Conservation (phyloP, 2,113 vertebrate species). For the Tychaedon coryphoeus region DNA sequence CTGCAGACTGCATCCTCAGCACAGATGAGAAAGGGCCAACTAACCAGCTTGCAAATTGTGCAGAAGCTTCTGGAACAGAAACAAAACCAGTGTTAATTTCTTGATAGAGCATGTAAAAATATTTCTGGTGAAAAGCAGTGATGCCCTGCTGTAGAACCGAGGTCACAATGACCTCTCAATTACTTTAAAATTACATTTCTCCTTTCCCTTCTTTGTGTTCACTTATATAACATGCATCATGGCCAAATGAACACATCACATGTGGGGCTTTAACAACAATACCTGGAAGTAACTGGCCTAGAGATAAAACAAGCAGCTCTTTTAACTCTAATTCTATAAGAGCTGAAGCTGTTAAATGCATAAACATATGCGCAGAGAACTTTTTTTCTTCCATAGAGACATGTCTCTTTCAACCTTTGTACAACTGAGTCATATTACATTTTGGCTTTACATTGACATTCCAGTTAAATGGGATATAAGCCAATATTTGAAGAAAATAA, state of each 20-base stretch:
- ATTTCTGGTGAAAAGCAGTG: not conserved
- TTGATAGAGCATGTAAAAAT: not conserved
- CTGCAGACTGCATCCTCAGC: constrained; percentile 61
- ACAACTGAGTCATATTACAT: not conserved
- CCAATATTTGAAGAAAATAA: not conserved
- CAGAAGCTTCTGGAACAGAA: constrained; percentile 41
- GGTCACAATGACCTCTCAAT: not conserved
- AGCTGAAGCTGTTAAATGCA: not conserved
- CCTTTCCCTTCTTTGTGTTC: not conserved
- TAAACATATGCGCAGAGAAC: not conserved
- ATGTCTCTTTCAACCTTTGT: not conserved
- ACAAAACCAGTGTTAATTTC: not conserved
- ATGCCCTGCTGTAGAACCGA: not conserved
- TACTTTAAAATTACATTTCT: not conserved
- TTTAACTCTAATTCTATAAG: not conserved
- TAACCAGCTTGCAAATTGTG: constrained; percentile 28
- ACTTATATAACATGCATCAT: not conserved
- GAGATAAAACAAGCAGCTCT: not conserved
- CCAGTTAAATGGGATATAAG: not conserved
- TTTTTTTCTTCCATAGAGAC: not conserved
- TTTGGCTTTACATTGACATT: not conserved
- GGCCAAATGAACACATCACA: not conserved
- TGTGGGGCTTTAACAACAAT: not conserved
- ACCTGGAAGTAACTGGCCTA: not conserved
- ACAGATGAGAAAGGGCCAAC: constrained; percentile 25